Evolutionary conservation across 1,140 invertebrate species (phyloP), one percentile per base, ranked within the genome.

Genomic region (Capitella teleta): DNA sequence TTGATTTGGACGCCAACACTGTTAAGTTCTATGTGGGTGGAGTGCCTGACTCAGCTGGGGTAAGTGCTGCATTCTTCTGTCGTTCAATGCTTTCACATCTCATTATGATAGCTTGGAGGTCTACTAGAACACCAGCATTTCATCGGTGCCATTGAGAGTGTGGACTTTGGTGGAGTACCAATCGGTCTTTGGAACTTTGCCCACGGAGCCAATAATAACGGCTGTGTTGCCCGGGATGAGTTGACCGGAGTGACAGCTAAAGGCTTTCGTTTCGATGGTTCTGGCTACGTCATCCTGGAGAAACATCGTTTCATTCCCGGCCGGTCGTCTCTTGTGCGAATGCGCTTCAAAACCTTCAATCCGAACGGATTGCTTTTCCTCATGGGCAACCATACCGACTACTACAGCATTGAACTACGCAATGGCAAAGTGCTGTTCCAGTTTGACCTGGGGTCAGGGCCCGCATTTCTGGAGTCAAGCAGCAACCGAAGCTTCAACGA

Each of bases 111-210:
- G 16, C 25, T 48, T 4, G n/a, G 34, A 26, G 36, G 26, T 6
- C 40, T 28, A 19, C 21, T 55, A 10, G 25, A 30, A 32, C 19
- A 49, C 34, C 24, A 21, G 1, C 21, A 36, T 5, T 98, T 92
- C 65, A 80, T 83, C 41, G 95, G 95, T 3, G 78, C 83, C 57
- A 85, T 98, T 52, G 92, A 97, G 64, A 87, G 91, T 45, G 67
- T 98, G 0, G 78, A 82, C 43, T 84, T 97, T 55, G 91, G 91
- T 16, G 86, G 90, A 26, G 82, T 81, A 12, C 83, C 82, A 3
- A 79, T 97, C 14, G 92, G 92, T 0, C 76, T 98, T 14, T 98
- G 93, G 93, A 97, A 98, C 73, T 94, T 94, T 61, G 74, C 81
- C 5, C 50, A 67, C 28, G 81, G 84, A 1, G 16, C 16, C 14